A percentile compares a stretch with the other conserved stretches of the same genome.
These are phyloP conservation scores for Scortum barcoo DNA, from an alignment of 2,113 vertebrate species.

Conservation along the genomic window DNA sequence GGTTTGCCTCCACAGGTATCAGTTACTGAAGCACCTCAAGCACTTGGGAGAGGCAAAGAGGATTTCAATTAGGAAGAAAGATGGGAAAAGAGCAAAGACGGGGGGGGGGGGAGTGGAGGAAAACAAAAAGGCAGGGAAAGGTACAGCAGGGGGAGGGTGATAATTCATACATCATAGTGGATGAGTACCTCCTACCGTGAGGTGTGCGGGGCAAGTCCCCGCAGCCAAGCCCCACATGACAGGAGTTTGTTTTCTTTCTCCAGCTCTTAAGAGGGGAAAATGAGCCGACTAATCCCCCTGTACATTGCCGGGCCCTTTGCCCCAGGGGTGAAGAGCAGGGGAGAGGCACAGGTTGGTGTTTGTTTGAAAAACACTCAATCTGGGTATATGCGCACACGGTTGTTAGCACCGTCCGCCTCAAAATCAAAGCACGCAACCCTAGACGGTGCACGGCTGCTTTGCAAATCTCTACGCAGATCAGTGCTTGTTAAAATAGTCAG, in stretches of 20 bases:
- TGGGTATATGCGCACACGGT: constrained; percentile 17
- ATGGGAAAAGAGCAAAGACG: constrained; percentile 41
- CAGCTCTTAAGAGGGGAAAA: constrained; percentile 78
- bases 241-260: constrained; percentile 77
- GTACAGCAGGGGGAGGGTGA: constrained; percentile 38
- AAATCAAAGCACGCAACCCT: constrained; percentile 47
- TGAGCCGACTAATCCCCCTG: constrained; percentile 75
- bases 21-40: constrained; percentile 71
- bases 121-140: constrained; percentile 55
- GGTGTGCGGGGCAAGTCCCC: constrained; percentile 57
- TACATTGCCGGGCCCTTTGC: constrained; percentile 62
- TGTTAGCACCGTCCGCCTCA: constrained; percentile 34
- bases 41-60: constrained; percentile 44
- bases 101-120: background rate
- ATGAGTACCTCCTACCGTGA: constrained; percentile 52
- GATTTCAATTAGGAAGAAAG: constrained; percentile 75
- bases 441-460: constrained; percentile 31
- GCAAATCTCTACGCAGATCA: constrained; percentile 52
- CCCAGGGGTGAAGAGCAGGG: constrained; percentile 54
- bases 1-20: constrained; percentile 69
- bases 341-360: constrained; percentile 37
- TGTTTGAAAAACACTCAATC: constrained; percentile 24
- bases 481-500: constrained; percentile 68
- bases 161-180: constrained; percentile 55
- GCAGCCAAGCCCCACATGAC: constrained; percentile 55